These are phyloP conservation scores for Hesperophylax magnus DNA, from an alignment of 1,140 invertebrate species.

Conservation along the genomic window DNA sequence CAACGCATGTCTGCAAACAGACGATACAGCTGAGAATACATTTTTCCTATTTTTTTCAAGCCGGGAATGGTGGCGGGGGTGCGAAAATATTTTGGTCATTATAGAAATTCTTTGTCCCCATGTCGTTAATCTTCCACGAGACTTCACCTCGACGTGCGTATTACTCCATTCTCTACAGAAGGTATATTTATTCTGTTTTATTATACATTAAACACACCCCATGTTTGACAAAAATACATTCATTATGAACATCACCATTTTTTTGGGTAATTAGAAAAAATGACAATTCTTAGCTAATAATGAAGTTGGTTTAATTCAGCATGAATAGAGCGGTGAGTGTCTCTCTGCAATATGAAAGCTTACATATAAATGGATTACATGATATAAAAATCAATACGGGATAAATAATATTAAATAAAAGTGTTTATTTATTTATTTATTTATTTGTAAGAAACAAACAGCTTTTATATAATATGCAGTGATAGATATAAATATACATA, in stretches of 20 bases:
- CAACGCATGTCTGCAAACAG: constrained; percentile 10
- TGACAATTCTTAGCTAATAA: no score
- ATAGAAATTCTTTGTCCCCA: constrained; percentile 55
- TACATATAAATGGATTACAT: no score
- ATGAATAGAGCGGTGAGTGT: no score
- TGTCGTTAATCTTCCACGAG: constrained; percentile 54
- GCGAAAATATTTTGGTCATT: constrained; percentile 55
- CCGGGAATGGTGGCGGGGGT: constrained; percentile 27
- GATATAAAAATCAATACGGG: no score
- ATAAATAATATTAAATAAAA: no score
- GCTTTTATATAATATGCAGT: no score
- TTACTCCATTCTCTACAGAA: constrained; percentile 45
- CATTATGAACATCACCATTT: neutral
- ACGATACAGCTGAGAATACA: constrained; percentile 39
- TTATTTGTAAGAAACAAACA: no score
- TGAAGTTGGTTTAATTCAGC: no score
- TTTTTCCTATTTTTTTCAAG: constrained; percentile 21
- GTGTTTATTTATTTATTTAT: no score
- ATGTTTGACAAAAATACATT: constrained; percentile 4
- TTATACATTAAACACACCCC: neutral
- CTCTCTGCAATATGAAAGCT: no score
- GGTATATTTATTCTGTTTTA: constrained; percentile 17
- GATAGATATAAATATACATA: no score
- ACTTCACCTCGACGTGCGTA: constrained; percentile 32
- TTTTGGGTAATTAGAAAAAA: no score